Evolutionary conservation across 2,888 invertebrate genomes (phyloP).

Genomic region (Corbicula japonica): DNA sequence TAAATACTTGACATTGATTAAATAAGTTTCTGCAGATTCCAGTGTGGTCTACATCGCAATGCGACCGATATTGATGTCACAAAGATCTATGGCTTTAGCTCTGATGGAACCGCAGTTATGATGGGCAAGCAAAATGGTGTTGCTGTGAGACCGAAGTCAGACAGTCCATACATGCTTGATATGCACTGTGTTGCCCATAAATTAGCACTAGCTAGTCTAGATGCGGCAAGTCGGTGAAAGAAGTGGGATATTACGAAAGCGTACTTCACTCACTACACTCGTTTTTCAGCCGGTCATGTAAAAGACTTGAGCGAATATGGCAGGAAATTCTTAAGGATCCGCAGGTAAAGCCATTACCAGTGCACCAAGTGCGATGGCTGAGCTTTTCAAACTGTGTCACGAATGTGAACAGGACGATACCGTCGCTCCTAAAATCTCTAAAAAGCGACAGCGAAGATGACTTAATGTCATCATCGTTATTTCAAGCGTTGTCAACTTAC

Average conservation of each 20-base stretch:
- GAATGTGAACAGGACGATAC: constrained; percentile 30
- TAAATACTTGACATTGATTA: constrained; percentile 30
- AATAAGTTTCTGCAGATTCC: constrained; percentile 36
- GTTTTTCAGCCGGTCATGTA: constrained; percentile 33
- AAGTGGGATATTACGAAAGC: constrained; percentile 36
- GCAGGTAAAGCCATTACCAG: constrained; percentile 30
- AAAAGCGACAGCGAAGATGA: constrained; percentile 42
- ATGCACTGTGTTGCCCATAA: constrained; percentile 47
- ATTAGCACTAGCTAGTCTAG: constrained; percentile 40
- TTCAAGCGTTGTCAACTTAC: constrained; percentile 32
- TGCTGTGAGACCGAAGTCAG: constrained; percentile 21
- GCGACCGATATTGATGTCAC: constrained; percentile 35
- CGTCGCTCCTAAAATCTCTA: constrained; percentile 39
- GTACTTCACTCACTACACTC: constrained; percentile 32
- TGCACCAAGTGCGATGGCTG: constrained; percentile 37
- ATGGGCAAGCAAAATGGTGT: constrained; percentile 37
- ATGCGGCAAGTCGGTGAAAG: constrained; percentile 38
- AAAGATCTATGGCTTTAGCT: constrained; percentile 42
- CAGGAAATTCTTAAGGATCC: constrained; percentile 45
- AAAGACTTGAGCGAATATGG: constrained; percentile 44
- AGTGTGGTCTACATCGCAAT: constrained; percentile 33
- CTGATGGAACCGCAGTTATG: constrained; percentile 51
- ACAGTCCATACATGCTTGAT: constrained; percentile 41
- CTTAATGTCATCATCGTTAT: constrained; percentile 27
- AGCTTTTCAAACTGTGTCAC: constrained; percentile 44